These are phyloP conservation scores for Eupleurogrammus muticus DNA, from an alignment of 2,797 vertebrate genomes.

Conservation along the genomic window DNA sequence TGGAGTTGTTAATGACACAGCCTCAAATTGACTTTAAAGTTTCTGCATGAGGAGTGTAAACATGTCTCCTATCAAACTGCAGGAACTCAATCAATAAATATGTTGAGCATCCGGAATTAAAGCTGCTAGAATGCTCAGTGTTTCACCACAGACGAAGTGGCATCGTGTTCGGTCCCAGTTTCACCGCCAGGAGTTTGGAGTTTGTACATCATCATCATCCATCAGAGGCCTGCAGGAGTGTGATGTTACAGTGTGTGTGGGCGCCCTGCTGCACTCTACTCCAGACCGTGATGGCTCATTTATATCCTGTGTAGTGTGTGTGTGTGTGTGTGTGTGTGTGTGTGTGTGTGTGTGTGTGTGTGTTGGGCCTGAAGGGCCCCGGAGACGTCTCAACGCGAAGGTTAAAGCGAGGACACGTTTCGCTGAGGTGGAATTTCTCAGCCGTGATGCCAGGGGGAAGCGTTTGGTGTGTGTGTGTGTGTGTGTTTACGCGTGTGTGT, in stretches of 20 bases:
- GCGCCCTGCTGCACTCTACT: too few species aligned
- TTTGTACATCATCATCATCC: neutral
- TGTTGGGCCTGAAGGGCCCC: slow-evolving; percentile 14
- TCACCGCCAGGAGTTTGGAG: too few species aligned
- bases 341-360: too few species aligned
- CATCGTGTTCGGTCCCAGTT: too few species aligned
- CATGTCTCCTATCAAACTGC: neutral
- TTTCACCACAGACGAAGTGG: too few species aligned
- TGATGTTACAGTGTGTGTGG: too few species aligned
- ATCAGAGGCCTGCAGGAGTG: neutral
- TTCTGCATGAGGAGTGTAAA: neutral
- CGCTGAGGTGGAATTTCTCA: slow-evolving; percentile 71
- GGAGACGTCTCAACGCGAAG: slow-evolving; percentile 67
- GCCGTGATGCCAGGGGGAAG: slow-evolving; percentile 22
- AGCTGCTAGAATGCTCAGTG: too few species aligned
- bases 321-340: too few species aligned
- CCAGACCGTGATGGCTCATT: slow-evolving; percentile 10
- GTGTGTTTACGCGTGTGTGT: slow-evolving; percentile 11
- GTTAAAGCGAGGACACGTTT: slow-evolving; percentile 66
- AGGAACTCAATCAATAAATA: neutral
- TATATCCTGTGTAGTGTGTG: slow-evolving; percentile 1
- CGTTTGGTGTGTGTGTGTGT: slow-evolving; percentile 17
- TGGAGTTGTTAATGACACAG: slow-evolving; percentile 1
- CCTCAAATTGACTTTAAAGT: slow-evolving; percentile 1
- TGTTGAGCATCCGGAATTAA: too few species aligned